These are phyloP conservation scores for Hydropsyche tenuis DNA, from an alignment of 1,140 invertebrate species.

Conservation along the genomic window DNA sequence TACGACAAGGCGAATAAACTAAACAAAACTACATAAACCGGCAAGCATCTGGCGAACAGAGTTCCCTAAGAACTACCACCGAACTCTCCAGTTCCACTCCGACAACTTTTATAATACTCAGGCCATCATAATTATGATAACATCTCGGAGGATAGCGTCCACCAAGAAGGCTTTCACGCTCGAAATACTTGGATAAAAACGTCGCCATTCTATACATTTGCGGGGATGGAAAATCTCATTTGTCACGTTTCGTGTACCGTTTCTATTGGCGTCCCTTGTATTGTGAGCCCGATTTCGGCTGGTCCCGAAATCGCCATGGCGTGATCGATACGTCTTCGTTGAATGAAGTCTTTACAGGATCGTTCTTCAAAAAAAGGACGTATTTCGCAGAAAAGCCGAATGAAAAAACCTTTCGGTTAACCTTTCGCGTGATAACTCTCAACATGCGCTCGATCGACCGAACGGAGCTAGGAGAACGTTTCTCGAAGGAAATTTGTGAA, in stretches of 20 bases:
- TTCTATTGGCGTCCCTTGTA: no score
- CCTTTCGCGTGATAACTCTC: not conserved
- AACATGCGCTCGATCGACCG: conserved; percentile 14
- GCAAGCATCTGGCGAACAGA: conserved; percentile 9
- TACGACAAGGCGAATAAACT: conserved; percentile 12
- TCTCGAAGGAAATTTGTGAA: conserved; percentile 2
- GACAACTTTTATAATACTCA: no score
- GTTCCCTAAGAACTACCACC: not conserved
- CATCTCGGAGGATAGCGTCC: no score
- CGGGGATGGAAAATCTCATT: no score
- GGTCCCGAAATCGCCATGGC: not conserved
- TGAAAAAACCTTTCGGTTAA: conserved; percentile 1
- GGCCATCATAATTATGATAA: no score
- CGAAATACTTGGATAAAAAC: no score
- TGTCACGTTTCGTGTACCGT: no score
- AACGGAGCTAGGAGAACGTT: not conserved
- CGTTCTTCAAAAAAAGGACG: not conserved
- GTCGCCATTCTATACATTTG: no score
- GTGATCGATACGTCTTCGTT: conserved; percentile 1
- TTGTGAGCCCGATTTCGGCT: not conserved
- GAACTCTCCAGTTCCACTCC: no score
- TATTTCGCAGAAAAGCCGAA: not conserved
- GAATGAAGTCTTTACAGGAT: not conserved
- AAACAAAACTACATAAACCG: conserved; percentile 19
- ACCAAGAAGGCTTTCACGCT: no score